A percentile compares a stretch with the other conserved stretches of the same genome.
phyloP scores from a whole-genome alignment of 2,797 vertebrate genomes.

The Mus caroli region DNA sequence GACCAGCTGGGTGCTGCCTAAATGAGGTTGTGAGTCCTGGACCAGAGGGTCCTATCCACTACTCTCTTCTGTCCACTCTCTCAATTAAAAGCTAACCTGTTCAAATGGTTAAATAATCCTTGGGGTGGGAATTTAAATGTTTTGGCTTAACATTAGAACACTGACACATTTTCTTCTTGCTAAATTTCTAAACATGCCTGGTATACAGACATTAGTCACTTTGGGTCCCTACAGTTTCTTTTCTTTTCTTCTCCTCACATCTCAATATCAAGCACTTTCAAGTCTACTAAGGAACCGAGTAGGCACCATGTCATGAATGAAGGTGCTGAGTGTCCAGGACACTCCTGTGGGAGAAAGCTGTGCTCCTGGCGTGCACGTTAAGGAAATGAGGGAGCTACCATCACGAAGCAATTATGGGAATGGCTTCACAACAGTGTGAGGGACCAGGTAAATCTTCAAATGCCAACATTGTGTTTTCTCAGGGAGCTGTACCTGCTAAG shows the following conservation, averaged over 20 bases:
- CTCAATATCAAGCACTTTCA: not conserved
- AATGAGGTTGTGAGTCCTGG: not conserved
- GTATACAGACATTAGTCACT: not conserved
- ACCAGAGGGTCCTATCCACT: not conserved
- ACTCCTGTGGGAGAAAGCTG: not conserved
- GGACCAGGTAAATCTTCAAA: not conserved
- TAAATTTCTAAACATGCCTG: not conserved
- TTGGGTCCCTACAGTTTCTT: not conserved
- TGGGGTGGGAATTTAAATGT: not conserved
- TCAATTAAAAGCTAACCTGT: not conserved
- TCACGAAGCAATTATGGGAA: not conserved
- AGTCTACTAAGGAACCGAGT: not conserved
- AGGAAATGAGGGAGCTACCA: not conserved
- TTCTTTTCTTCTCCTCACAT: not conserved
- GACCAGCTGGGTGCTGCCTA: not conserved
- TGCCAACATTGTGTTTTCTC: not conserved
- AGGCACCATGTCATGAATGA: not conserved
- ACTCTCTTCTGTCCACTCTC: not conserved
- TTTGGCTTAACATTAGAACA: constrained; percentile 12
- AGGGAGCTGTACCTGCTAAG: not conserved
- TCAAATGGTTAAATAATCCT: not conserved
- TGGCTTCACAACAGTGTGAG: not conserved
- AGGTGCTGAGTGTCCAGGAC: not conserved
- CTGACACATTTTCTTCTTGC: not conserved
- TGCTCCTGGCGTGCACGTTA: not conserved